These are phyloP conservation scores for Linnaemya tessellans DNA, from an alignment of 2,888 invertebrate genomes.

Conservation along the genomic window DNA sequence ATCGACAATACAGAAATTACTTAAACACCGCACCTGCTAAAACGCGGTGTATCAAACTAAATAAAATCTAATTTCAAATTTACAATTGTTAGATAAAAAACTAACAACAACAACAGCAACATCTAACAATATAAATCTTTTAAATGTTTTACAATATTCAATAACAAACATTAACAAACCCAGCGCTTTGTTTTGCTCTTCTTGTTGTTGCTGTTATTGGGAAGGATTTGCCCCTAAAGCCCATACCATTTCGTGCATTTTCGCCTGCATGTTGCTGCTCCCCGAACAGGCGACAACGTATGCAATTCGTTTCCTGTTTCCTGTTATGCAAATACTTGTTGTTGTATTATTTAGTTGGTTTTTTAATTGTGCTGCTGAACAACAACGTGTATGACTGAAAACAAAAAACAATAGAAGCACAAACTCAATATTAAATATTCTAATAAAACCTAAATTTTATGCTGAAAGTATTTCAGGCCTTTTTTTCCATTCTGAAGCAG, in stretches of 20 bases:
- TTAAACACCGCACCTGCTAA: neutral
- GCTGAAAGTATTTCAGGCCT: slow-evolving; percentile 56
- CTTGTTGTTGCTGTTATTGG: slow-evolving; percentile 8
- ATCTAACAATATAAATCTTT: slow-evolving; percentile 61
- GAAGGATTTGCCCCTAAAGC: neutral
- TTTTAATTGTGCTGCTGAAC: slow-evolving; percentile 59
- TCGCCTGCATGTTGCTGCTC: slow-evolving; percentile 39
- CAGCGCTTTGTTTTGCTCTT: slow-evolving; percentile 33
- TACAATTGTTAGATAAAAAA: slow-evolving; percentile 66
- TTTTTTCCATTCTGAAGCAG: too few species aligned
- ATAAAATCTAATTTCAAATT: slow-evolving; percentile 70
- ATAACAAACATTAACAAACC: slow-evolving; percentile 39
- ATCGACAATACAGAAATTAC: neutral
- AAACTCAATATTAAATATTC: slow-evolving; percentile 63
- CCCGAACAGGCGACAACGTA: slow-evolving; percentile 76
- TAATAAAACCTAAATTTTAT: slow-evolving; percentile 65
- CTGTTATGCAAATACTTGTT: slow-evolving; percentile 75
- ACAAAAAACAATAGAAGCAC: slow-evolving; percentile 9
- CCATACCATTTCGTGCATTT: neutral
- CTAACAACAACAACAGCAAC: slow-evolving; percentile 27
- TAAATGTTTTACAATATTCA: slow-evolving; percentile 64
- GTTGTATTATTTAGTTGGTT: slow-evolving; percentile 26
- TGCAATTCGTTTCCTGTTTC: slow-evolving; percentile 82
- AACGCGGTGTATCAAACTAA: slow-evolving; percentile 25
- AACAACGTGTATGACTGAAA: neutral